These are phyloP conservation scores for Litoditis marina DNA, from an alignment of 2,888 invertebrate species.

Conservation along the genomic window DNA sequence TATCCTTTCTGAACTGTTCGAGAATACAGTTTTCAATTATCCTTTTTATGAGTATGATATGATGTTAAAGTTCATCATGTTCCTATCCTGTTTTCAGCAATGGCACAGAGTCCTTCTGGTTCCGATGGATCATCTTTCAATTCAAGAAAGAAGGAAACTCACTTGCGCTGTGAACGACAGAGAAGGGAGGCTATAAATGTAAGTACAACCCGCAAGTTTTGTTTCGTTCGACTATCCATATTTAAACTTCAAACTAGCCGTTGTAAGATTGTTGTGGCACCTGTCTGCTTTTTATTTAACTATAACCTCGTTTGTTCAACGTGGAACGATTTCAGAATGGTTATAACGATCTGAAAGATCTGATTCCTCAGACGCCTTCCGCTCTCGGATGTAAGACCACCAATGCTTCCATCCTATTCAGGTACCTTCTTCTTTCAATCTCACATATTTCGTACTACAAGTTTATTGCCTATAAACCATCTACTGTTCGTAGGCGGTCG, in stretches of 20 bases:
- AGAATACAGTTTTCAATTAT: too few species aligned
- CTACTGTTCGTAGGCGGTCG: too few species aligned
- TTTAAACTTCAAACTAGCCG: too few species aligned
- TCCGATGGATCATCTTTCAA: conserved; percentile 16
- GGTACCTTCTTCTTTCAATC: conserved; percentile 18
- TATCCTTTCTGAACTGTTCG: too few species aligned
- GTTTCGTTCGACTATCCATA: neutral
- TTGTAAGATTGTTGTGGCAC: neutral
- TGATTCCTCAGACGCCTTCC: conserved; percentile 56
- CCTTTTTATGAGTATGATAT: too few species aligned
- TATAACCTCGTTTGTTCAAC: neutral
- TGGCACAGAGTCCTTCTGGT: conserved; percentile 19
- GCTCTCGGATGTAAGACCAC: conserved; percentile 61
- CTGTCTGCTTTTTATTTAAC: neutral
- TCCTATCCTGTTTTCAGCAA: too few species aligned
- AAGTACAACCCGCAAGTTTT: conserved; percentile 6
- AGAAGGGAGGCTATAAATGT: conserved; percentile 59
- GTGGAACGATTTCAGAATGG: conserved; percentile 60
- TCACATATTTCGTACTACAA: neutral
- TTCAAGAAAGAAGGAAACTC: conserved; percentile 60
- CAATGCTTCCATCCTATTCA: conserved; percentile 60
- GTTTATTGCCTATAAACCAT: neutral
- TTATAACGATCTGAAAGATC: conserved; percentile 59
- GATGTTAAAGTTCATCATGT: too few species aligned
- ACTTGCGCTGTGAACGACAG: conserved; percentile 61